These are phyloP conservation scores for Emys orbicularis DNA, from an alignment of 2,797 vertebrate species.

Conservation along the genomic window DNA sequence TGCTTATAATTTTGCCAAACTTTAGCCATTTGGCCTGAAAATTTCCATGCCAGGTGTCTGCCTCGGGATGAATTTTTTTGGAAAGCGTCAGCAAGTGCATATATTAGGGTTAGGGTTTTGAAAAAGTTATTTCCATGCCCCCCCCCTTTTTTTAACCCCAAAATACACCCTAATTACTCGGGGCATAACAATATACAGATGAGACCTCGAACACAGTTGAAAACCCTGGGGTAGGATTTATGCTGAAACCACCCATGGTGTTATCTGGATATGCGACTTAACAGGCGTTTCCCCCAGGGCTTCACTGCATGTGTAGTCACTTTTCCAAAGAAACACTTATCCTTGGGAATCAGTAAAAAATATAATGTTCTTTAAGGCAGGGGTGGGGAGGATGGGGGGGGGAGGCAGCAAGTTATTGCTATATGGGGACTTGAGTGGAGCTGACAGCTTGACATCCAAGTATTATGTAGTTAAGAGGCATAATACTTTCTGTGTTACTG, in stretches of 20 bases:
- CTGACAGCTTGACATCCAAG: fast-evolving
- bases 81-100: not conserved
- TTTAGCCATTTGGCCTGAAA: not conserved
- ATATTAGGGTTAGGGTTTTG: not conserved
- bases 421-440: not conserved
- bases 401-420: not conserved
- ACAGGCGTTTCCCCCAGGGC: conserved; percentile 1
- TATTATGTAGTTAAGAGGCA: not conserved
- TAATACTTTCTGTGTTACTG: not conserved
- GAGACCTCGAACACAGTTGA: fast-evolving
- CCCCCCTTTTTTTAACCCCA: not conserved
- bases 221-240: not conserved
- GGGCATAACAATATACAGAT: not conserved
- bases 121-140: not conserved
- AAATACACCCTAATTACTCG: not conserved
- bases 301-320: not conserved
- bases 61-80: not conserved
- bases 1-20: not conserved
- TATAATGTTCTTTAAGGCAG: conserved; percentile 36
- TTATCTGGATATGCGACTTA: conserved; percentile 37
- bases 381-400: not conserved
- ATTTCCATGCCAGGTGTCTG: not conserved
- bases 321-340: conserved; percentile 41
- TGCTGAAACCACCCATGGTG: conserved; percentile 30
- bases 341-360: conserved; percentile 31